Evolutionary conservation across 2,888 invertebrate genomes (phyloP).

Genomic region (Agrochola circellaris): DNA sequence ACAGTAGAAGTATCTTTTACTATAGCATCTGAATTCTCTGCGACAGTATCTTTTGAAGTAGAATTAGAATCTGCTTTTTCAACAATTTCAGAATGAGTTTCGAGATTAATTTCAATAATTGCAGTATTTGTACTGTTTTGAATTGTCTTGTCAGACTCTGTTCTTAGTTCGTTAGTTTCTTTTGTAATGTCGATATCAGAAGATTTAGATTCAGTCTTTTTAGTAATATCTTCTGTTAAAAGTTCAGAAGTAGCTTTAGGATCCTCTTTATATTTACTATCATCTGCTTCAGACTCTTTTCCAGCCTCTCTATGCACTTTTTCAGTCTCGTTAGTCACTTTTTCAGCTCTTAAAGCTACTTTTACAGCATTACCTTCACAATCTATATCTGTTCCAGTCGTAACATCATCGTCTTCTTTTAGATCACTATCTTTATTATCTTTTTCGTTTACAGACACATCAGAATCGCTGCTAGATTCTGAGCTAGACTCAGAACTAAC

Average conservation of each 20-base stretch:
- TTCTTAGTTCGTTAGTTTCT: background rate
- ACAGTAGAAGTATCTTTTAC: conserved; percentile 5
- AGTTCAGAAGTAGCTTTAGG: background rate
- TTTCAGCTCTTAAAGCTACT: background rate
- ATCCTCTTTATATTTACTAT: background rate
- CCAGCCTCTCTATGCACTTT: background rate
- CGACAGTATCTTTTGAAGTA: conserved; percentile 16
- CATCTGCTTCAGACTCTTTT: conserved; percentile 1
- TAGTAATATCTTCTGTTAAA: conserved; percentile 7
- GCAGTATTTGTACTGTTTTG: background rate
- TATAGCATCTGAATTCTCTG: background rate
- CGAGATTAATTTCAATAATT: background rate
- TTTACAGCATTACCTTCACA: background rate
- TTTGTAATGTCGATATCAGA: background rate
- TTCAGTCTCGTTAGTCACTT: background rate
- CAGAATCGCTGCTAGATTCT: conserved; percentile 55
- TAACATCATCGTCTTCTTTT: background rate
- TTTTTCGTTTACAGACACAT: conserved; percentile 31
- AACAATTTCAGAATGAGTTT: background rate
- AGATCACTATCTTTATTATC: background rate
- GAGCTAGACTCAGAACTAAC: conserved; percentile 72
- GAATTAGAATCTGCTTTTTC: background rate
- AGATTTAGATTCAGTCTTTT: background rate
- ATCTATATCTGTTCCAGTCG: background rate
- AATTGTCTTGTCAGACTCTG: background rate